These are phyloP conservation scores for Drosophila robusta DNA, from an alignment of 2,888 invertebrate genomes.

Conservation along the genomic window DNA sequence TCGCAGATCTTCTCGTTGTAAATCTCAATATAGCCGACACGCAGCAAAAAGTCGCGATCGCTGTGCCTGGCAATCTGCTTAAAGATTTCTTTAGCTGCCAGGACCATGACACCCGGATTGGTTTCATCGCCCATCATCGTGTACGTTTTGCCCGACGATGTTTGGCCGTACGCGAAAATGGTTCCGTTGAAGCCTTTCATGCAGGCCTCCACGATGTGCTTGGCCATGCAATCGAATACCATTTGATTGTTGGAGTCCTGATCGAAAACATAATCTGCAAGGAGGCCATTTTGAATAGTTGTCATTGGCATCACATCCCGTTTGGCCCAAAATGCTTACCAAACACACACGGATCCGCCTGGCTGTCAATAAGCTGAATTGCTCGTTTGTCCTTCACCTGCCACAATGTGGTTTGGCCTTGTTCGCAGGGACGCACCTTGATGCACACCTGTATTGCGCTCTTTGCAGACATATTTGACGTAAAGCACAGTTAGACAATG, in stretches of 20 bases:
- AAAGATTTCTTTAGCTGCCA: slow-evolving; percentile 90
- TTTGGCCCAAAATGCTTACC: slow-evolving; percentile 81
- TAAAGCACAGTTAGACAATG: slow-evolving; percentile 18
- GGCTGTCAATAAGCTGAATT: slow-evolving; percentile 87
- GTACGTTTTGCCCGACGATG: slow-evolving; percentile 93
- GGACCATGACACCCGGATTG: slow-evolving; percentile 91
- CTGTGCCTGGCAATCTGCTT: slow-evolving; percentile 87
- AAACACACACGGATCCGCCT: slow-evolving; percentile 85
- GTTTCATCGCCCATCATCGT: slow-evolving; percentile 91
- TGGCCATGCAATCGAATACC: slow-evolving; percentile 89
- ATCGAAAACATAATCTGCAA: slow-evolving; percentile 90
- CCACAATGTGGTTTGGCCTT: slow-evolving; percentile 88
- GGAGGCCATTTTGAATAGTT: slow-evolving; percentile 30
- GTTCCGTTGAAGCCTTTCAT: slow-evolving; percentile 93
- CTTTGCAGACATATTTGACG: slow-evolving; percentile 62
- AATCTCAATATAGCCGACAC: slow-evolving; percentile 94
- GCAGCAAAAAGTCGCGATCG: slow-evolving; percentile 90
- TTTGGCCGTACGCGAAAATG: slow-evolving; percentile 96
- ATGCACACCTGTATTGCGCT: slow-evolving; percentile 90
- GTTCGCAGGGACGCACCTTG: slow-evolving; percentile 88
- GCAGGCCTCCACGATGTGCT: slow-evolving; percentile 90
- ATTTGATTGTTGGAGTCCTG: slow-evolving; percentile 87
- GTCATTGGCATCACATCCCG: background rate
- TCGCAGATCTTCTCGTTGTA: slow-evolving; percentile 94
- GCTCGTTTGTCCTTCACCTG: slow-evolving; percentile 86